A percentile compares a stretch with the other conserved stretches of the same genome.
Conservation (phyloP, 2,888 invertebrate species). For the Notodonta dromedarius region DNA sequence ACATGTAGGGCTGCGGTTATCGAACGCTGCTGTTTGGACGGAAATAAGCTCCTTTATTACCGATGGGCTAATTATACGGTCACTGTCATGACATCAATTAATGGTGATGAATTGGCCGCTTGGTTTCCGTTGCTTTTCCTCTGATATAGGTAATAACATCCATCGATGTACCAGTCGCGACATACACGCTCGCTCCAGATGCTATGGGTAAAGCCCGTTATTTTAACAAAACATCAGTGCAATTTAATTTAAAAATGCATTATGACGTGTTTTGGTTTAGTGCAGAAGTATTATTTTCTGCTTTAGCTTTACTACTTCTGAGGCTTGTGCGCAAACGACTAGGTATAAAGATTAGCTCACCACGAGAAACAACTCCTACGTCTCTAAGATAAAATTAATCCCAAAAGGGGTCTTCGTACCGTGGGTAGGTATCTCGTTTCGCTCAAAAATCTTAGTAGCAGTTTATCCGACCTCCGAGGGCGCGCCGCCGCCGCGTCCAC, state of each 20-base stretch:
- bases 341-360: constrained; percentile 24
- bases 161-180: constrained; percentile 47
- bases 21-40: constrained; percentile 11
- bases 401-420: constrained; percentile 36
- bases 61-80: constrained; percentile 49
- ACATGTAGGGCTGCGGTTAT: constrained; percentile 13
- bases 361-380: constrained; percentile 20
- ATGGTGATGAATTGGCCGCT: constrained; percentile 53
- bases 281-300: background rate
- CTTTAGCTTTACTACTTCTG: background rate
- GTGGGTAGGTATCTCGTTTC: constrained; percentile 39
- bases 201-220: constrained; percentile 37
- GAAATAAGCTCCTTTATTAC: constrained; percentile 32
- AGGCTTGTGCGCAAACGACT: background rate
- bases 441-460: constrained; percentile 45
- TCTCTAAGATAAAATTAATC: constrained; percentile 43
- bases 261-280: too few species aligned
- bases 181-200: constrained; percentile 28
- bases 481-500: constrained; percentile 28
- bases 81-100: constrained; percentile 64
- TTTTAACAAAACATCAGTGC: background rate
- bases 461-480: constrained; percentile 47
- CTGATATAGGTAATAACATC: constrained; percentile 46
- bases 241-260: background rate
- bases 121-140: constrained; percentile 36